Conservation (phyloP, 2,113 vertebrate genomes). For the Grallaria varia region DNA sequence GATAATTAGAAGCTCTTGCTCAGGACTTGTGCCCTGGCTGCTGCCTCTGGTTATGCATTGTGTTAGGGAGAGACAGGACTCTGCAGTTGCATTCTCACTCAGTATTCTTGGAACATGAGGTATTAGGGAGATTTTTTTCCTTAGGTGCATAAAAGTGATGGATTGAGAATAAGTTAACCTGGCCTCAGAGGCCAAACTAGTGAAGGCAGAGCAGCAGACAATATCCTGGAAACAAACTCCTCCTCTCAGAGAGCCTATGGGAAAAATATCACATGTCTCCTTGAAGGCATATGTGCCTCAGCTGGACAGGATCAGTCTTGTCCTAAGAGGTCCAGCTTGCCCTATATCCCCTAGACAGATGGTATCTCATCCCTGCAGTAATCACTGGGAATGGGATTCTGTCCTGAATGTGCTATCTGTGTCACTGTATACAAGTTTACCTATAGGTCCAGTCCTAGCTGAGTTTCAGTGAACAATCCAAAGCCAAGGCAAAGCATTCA, state of each 20-base stretch:
- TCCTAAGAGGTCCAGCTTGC: neutral
- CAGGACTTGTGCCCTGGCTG: neutral
- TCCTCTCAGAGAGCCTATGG: neutral
- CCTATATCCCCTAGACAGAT: neutral
- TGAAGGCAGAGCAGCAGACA: neutral
- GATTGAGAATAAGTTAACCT: neutral
- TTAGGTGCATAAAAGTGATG: neutral
- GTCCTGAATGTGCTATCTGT: neutral
- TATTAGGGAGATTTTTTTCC: neutral
- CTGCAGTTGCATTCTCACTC: neutral
- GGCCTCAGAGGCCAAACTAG: neutral
- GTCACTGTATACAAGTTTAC: neutral
- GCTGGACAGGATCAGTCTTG: neutral
- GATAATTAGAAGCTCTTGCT: neutral
- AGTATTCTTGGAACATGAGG: neutral
- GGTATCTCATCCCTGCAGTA: neutral
- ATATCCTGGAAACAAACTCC: neutral
- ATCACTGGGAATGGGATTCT: neutral
- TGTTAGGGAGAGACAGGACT: neutral
- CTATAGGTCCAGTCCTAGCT: neutral
- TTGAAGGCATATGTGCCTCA: neutral
- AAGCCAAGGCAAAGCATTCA: slow-evolving; percentile 13
- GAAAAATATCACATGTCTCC: neutral
- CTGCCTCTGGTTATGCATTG: neutral
- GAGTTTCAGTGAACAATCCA: neutral